Percentiles rank a stretch among this genome's conserved stretches.
Conservation (phyloP, 2,888 invertebrate genomes). For the Macropis europaea region DNA sequence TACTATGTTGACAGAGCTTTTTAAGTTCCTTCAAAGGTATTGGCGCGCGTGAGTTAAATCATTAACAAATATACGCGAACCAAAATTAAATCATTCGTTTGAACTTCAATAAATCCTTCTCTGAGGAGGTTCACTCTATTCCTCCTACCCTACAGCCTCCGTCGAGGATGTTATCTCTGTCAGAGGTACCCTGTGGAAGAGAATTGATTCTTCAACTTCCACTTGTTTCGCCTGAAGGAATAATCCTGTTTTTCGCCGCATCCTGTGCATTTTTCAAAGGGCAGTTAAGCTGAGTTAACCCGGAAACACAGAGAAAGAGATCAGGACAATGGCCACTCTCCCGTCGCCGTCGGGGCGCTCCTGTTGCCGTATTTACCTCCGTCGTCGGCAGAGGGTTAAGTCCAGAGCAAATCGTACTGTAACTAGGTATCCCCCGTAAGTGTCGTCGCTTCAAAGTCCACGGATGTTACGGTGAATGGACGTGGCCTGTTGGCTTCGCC, state of each 20-base stretch:
- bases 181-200: too few relatives aligned
- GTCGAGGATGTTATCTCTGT: too few relatives aligned
- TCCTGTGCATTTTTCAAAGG: not conserved
- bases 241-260: slow-evolving; percentile 11
- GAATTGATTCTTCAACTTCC: not conserved
- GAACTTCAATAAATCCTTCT: too few relatives aligned
- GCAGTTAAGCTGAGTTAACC: slow-evolving; percentile 7
- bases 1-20: too few relatives aligned
- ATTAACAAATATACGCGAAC: too few relatives aligned
- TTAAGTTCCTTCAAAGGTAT: too few relatives aligned
- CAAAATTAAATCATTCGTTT: too few relatives aligned
- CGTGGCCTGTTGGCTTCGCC: slow-evolving; percentile 54
- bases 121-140: too few relatives aligned
- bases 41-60: too few relatives aligned
- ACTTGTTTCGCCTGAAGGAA: not conserved
- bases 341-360: too few relatives aligned
- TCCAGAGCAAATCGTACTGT: not conserved
- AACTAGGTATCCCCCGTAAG: slow-evolving; percentile 7
- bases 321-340: not conserved
- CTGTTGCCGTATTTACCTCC: not conserved
- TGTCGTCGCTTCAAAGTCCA: slow-evolving; percentile 13
- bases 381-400: not conserved
- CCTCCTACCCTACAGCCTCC: too few relatives aligned
- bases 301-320: slow-evolving; percentile 1
- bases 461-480: slow-evolving; percentile 71